Base-by-base conservation (phyloP, 1,140 invertebrate genomes). In the Agraylea sexmaculata region DNA sequence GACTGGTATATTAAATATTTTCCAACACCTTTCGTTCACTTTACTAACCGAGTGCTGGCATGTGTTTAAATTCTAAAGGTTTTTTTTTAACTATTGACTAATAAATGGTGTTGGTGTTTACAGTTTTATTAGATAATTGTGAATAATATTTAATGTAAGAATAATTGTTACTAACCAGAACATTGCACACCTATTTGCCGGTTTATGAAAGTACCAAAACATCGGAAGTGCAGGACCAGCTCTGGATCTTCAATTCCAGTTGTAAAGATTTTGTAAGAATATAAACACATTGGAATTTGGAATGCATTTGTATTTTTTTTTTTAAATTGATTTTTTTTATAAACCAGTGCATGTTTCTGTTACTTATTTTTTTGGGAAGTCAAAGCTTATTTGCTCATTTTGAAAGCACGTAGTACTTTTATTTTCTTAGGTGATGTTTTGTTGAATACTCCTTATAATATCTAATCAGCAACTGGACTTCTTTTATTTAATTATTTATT, bases 101-200 rank as follows among this genome's bases (percentile, higher is more conserved):
- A 32, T 13, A 10, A n/a, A 32, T 36, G 8, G 13, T 36, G 13
- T 36, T 10, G 15, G 13, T 18, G 15, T 19, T 5, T 21, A 6
- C 23, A 7, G 6, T 25, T 7, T 25, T 25, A 7, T 25, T 25
- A n/a, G 6, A 25, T 25, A 25, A 25, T 25, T 25, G n/a, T n/a
- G n/a, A 25, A n/a, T 25, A n/a, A n/a, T 25, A 7, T 25, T 25
- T 6, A 15, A 22, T 40, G 21, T n/a, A n/a, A n/a, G n/a, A n/a
- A n/a, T n/a, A 34, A 41, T 37, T 11, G 25, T 20, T 28, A 48
- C 46, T 48, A 46, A 50, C 38, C 59, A 66, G 64, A 65, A 34
- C 58, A 66, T 56, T 68, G 64, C 52, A 68, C 65, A 20, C 61
- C 65, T 11, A 62, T 68, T 23, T 68, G 65, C 55, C 65, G 65